Conservation (phyloP, 2,113 vertebrate species). For the Nothobranchius kuhntae region DNA sequence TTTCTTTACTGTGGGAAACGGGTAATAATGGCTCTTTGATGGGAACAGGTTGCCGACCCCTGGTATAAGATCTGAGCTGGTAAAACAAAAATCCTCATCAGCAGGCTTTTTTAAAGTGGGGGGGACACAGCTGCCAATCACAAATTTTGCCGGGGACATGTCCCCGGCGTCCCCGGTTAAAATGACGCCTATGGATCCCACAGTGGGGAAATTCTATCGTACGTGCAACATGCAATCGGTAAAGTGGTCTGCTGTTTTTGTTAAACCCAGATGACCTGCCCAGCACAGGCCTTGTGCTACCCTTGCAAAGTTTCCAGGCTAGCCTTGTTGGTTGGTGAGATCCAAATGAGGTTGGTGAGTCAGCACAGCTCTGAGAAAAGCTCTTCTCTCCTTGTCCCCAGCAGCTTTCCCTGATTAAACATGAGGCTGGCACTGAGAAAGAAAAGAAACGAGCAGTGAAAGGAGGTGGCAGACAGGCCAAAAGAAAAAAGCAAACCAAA, state of each 20-base stretch:
- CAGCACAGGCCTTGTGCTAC: slow-evolving; percentile 28
- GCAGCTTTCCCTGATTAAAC: slow-evolving; percentile 66
- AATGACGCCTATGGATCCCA: no score
- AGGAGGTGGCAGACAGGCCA: slow-evolving; percentile 8
- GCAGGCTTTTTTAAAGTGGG: no score
- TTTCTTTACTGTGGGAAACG: no score
- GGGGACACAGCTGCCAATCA: no score
- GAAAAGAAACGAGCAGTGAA: slow-evolving; percentile 33
- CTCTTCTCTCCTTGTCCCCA: slow-evolving; percentile 38
- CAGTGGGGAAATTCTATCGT: no score
- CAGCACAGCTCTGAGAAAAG: slow-evolving; percentile 44
- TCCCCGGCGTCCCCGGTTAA: no score
- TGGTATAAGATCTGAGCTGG: no score
- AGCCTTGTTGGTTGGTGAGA: slow-evolving; percentile 35
- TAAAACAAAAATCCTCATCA: no score
- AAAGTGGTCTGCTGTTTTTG: neutral
- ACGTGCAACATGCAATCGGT: neutral
- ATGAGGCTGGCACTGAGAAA: slow-evolving; percentile 11
- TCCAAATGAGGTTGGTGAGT: slow-evolving; percentile 43
- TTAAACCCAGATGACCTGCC: neutral
- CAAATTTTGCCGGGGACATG: no score
- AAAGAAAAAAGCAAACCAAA: slow-evolving; percentile 2
- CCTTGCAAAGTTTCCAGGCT: slow-evolving; percentile 13
- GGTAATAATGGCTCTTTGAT: no score
- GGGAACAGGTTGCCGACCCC: no score